phyloP scores from a whole-genome alignment of 2,113 vertebrate genomes.

The Phodopus roborovskii region DNA sequence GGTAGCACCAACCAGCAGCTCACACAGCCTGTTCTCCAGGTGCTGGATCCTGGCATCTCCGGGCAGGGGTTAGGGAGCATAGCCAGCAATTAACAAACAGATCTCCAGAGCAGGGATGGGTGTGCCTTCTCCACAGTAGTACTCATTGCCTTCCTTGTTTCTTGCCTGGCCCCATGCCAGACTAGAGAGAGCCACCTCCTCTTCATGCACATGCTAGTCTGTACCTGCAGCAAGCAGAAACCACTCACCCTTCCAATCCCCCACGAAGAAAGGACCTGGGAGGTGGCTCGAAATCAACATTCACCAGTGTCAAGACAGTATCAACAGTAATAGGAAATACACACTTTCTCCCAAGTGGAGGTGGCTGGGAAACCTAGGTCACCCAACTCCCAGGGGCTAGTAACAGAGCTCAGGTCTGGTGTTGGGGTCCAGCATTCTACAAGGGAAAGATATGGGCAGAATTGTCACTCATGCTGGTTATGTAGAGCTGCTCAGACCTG shows the following conservation, averaged over 20 bases:
- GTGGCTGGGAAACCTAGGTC: neutral
- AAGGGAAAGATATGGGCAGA: neutral
- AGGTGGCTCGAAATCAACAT: neutral
- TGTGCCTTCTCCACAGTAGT: neutral
- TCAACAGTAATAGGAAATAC: neutral
- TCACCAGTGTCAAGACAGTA: neutral
- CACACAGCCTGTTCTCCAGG: neutral
- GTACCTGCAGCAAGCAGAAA: neutral
- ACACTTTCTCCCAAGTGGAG: neutral
- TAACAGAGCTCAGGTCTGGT: neutral
- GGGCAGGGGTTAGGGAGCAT: neutral
- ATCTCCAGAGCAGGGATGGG: neutral
- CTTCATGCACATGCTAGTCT: neutral
- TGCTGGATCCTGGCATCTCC: neutral
- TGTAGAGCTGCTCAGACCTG: neutral
- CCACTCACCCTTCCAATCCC: neutral
- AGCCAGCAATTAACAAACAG: neutral
- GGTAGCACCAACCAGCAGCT: neutral
- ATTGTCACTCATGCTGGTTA: neutral
- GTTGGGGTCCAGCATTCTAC: neutral
- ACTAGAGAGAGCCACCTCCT: neutral
- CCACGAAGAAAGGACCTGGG: neutral
- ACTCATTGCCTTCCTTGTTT: neutral
- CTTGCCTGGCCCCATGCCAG: neutral
- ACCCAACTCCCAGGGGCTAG: neutral